A percentile compares a stretch with the other conserved stretches of the same genome.
Conservation (phyloP, 1,140 invertebrate species). For the Pseudobourletiella spinata region DNA sequence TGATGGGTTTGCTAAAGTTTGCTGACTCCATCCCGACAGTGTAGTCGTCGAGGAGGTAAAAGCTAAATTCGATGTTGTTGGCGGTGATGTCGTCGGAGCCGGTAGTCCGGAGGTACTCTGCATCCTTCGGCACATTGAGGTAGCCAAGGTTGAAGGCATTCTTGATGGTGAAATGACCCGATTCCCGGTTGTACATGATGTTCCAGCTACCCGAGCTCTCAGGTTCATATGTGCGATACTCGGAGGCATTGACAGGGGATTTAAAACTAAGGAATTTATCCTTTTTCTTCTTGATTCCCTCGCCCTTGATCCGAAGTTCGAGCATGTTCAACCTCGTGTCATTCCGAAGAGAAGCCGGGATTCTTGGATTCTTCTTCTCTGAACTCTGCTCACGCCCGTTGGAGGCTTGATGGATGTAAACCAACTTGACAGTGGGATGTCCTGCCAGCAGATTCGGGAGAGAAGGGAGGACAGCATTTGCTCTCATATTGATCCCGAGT, state of each 20-base stretch:
- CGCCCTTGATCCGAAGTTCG: background rate
- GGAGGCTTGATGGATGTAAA: background rate
- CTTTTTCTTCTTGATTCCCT: background rate
- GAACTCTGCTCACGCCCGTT: background rate
- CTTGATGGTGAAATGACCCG: background rate
- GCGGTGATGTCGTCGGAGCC: background rate
- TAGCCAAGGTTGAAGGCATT: background rate
- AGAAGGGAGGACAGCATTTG: background rate
- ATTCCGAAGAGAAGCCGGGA: background rate
- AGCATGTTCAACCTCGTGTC: too few species aligned
- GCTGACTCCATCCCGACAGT: background rate
- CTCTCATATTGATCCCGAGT: background rate
- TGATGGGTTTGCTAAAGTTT: background rate
- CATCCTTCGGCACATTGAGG: background rate
- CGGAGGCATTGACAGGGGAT: background rate
- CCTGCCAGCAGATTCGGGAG: background rate
- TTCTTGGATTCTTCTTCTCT: too few species aligned
- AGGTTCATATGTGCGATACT: background rate
- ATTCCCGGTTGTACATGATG: background rate
- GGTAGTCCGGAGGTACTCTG: background rate
- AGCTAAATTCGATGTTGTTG: background rate
- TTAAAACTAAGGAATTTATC: background rate
- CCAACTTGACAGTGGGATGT: background rate
- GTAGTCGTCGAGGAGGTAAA: background rate
- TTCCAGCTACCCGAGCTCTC: background rate